phyloP scores from a whole-genome alignment of 2,113 vertebrate species.

The Dromas ardeola region DNA sequence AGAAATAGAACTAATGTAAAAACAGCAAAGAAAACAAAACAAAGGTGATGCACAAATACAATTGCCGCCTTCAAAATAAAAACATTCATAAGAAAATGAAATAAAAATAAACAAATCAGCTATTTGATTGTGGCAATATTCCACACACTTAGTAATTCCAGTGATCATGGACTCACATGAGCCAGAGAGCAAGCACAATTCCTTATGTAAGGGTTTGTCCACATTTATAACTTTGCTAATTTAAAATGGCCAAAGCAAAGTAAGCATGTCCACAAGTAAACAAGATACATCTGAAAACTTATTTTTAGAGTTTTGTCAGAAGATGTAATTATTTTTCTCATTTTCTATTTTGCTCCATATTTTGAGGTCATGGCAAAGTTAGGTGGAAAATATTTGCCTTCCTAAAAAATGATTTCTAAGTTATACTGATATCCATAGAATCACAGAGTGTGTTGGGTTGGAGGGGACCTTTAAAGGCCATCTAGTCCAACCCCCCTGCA shows the following conservation, averaged over 20 bases:
- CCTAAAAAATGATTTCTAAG: not conserved
- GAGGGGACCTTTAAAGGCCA: no score
- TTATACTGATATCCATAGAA: not conserved
- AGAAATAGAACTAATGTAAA: not conserved
- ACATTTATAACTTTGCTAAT: not conserved
- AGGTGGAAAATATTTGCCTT: not conserved
- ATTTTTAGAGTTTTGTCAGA: not conserved
- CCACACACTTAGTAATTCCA: accelerated
- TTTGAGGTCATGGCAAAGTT: not conserved
- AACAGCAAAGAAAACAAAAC: not conserved
- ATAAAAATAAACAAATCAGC: not conserved
- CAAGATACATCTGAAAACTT: not conserved
- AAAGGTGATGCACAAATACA: not conserved
- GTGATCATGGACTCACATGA: not conserved
- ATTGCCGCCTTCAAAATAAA: not conserved
- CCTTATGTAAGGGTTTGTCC: not conserved
- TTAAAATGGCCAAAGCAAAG: not conserved
- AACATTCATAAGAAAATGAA: not conserved
- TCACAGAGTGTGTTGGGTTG: no score
- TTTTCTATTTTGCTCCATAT: not conserved
- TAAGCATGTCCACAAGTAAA: not conserved
- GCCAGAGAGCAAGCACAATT: not conserved
- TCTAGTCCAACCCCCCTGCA: no score
- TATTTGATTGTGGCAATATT: not conserved
- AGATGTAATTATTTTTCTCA: not conserved